Conservation (phyloP, 1,140 invertebrate species). For the Pogonomyrmex californicus region DNA sequence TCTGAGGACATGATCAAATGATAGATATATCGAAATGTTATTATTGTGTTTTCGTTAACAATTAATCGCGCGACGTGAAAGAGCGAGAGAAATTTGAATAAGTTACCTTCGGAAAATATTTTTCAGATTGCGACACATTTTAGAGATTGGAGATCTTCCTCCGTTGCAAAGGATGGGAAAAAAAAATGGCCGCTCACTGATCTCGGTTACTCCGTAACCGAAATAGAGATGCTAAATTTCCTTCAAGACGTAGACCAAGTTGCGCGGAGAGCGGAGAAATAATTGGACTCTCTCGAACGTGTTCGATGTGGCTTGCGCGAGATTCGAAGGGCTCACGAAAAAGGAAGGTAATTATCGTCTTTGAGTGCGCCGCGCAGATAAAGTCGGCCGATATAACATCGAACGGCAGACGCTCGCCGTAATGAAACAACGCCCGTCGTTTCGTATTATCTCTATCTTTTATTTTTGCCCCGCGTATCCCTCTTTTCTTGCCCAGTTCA, state of each 20-base stretch:
- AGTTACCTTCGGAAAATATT: not conserved
- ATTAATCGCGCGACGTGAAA: not conserved
- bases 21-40: not conserved
- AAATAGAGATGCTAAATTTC: slow-evolving; percentile 2
- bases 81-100: not conserved
- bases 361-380: slow-evolving; percentile 42
- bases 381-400: slow-evolving; percentile 41
- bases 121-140: not conserved
- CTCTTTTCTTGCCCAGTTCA: not conserved
- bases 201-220: not conserved
- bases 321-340: slow-evolving; percentile 51
- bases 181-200: not conserved
- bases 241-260: slow-evolving; percentile 14
- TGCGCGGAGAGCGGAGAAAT: not conserved
- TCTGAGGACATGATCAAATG: not conserved
- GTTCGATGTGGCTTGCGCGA: slow-evolving; percentile 32
- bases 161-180: not conserved
- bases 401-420: slow-evolving; percentile 12
- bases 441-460: slow-evolving; percentile 19
- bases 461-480: slow-evolving; percentile 10
- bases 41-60: not conserved
- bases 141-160: not conserved
- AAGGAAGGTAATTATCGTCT: slow-evolving; percentile 59
- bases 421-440: slow-evolving; percentile 37
- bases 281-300: slow-evolving; percentile 44